Conservation (phyloP, 35 echinoderm and acorn worm species). For the Stichopus chloronotus region DNA sequence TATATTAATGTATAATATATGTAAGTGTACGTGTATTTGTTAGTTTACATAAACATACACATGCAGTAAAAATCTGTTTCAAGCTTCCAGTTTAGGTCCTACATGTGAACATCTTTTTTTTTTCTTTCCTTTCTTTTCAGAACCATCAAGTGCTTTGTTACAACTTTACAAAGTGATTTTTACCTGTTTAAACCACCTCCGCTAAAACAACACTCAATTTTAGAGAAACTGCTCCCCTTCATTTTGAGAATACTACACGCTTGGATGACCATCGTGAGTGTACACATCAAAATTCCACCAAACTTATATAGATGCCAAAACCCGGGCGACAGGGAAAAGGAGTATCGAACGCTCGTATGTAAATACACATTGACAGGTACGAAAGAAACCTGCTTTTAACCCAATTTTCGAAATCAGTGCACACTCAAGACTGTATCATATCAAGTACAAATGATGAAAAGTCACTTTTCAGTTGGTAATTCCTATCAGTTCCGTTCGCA, state of each 20-base stretch:
- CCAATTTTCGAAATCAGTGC: constrained; percentile 41
- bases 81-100: too few species aligned
- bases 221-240: too few species aligned
- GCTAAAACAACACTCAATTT: too few species aligned
- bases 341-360: constrained; percentile 45
- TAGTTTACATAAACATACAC: too few species aligned
- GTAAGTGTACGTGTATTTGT: too few species aligned
- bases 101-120: too few species aligned
- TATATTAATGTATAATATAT: too few species aligned
- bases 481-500: constrained; percentile 25
- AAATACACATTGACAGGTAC: constrained; percentile 45
- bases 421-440: constrained; percentile 52
- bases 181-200: too few species aligned
- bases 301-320: constrained; percentile 10
- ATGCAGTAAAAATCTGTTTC: too few species aligned
- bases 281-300: constrained; percentile 24
- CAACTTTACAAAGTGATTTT: too few species aligned
- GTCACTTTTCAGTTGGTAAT: constrained; percentile 33
- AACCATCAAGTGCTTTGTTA: too few species aligned
- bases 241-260: background rate
- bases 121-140: too few species aligned
- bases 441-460: constrained; percentile 35
- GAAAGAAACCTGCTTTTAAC: constrained; percentile 40
- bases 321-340: background rate
- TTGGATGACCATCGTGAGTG: background rate